Conservation (phyloP, 1,140 invertebrate species). For the Leptinotarsa undecemlineata region DNA sequence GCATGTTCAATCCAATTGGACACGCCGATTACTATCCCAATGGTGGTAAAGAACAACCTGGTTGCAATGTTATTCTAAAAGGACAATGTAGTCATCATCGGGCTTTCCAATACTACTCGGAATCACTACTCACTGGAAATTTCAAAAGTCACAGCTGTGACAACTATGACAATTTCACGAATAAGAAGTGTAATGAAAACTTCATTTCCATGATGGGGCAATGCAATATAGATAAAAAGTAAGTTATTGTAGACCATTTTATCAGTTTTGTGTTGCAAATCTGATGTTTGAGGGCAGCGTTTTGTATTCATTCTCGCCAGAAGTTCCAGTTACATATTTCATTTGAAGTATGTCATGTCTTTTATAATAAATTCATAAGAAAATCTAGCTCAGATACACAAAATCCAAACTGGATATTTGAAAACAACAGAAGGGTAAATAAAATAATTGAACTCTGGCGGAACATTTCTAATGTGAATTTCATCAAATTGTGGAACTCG, state of each 20-base stretch:
- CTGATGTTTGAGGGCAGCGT: too few species aligned
- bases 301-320: too few species aligned
- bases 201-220: conserved; percentile 45
- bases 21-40: conserved; percentile 76
- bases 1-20: conserved; percentile 64
- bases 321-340: too few species aligned
- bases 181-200: conserved; percentile 57
- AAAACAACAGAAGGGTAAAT: too few species aligned
- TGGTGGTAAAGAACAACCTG: conserved; percentile 68
- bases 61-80: conserved; percentile 60
- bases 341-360: too few species aligned
- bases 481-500: too few species aligned
- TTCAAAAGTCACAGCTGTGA: conserved; percentile 59
- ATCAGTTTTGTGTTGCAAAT: too few species aligned
- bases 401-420: too few species aligned
- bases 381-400: too few species aligned
- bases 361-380: too few species aligned
- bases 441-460: too few species aligned
- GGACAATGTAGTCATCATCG: conserved; percentile 59
- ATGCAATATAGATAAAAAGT: conserved; percentile 6
- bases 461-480: too few species aligned
- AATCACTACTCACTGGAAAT: conserved; percentile 21
- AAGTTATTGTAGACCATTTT: neutral
- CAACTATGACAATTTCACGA: conserved; percentile 60
- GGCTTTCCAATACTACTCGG: conserved; percentile 58